These are phyloP conservation scores for Perccottus glenii DNA, from an alignment of 2,113 vertebrate species.

Conservation along the genomic window DNA sequence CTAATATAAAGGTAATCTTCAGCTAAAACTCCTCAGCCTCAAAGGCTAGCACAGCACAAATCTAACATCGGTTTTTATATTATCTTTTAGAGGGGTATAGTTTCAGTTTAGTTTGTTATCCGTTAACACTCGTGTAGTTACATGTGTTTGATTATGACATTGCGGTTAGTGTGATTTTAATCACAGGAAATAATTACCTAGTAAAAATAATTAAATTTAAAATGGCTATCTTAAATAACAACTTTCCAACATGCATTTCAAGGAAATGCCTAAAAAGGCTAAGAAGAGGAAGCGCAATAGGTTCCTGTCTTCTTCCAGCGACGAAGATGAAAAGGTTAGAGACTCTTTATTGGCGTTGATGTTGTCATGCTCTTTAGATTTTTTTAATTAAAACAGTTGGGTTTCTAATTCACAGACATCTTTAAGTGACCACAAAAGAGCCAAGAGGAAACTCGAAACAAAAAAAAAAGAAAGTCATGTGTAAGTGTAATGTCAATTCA, in stretches of 20 bases:
- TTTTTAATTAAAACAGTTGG: not conserved
- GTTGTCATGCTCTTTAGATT: not conserved
- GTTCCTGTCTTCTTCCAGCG: constrained; percentile 45
- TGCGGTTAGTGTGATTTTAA: not conserved
- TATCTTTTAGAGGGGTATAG: too few species aligned
- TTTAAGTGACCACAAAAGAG: not conserved
- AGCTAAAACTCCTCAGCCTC: too few species aligned
- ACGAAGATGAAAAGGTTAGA: constrained; percentile 68
- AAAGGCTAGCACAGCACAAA: too few species aligned
- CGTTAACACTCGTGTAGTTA: too few species aligned
- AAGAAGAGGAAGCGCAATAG: constrained; percentile 63
- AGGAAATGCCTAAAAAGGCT: constrained; percentile 74
- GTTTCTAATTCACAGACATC: constrained; percentile 25
- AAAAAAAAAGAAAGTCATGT: constrained; percentile 24
- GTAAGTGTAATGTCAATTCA: constrained; percentile 1
- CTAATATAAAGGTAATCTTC: too few species aligned
- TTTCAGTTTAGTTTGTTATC: too few species aligned
- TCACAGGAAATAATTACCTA: too few species aligned
- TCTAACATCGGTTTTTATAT: too few species aligned
- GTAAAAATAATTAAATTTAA: not conserved
- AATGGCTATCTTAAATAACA: too few species aligned
- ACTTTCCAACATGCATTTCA: not conserved
- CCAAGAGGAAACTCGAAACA: constrained; percentile 1
- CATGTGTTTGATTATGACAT: not conserved
- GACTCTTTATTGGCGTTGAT: not conserved